Base-by-base conservation (phyloP, 2,888 invertebrate genomes). In the Epistrophe grossulariae region DNA sequence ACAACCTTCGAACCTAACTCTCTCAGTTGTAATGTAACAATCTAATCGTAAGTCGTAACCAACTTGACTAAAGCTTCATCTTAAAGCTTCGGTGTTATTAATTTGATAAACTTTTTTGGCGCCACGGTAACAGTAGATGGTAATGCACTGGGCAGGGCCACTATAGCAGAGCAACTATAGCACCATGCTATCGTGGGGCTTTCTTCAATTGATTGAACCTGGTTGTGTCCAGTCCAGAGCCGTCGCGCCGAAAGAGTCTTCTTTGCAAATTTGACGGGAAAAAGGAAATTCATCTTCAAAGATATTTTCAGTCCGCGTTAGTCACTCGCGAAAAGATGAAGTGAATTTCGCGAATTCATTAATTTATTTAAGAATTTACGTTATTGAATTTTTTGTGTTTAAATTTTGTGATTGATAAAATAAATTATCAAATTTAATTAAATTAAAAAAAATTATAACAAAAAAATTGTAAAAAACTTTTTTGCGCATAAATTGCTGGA, bases 291-390 rank as follows among this genome's bases (percentile, higher is more conserved):
- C 74, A 87, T 87, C 83, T 87, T 31, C n/a, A 35, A 48, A 79
- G 83, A 82, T 79, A 87, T 64, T 68, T 84, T 79, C 71, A 83
- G 87, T 87, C 76, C 79, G 70, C 59, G 76, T 83, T 79, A 87
- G 83, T 79, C 79, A 60, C 52, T 87, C 87, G 79, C 68, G 60
- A 71, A 79, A 82, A 55, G 76, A 87, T 62, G 74, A 78, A 48
- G 78, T 87, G 24, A 73, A 68, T 81, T 70, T 24, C 81, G 77
- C 78, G 72, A 73, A 73, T 64, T 50, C 52, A 19, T 24, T 13
- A 15, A 60, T 24, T 38, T 0, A 55, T 7, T 13, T 3, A 24
- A 28, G 1, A 2, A 1, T 24, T 4, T 13, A 13, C 10, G 9
- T 52, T 4, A 13, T 13, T 2, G 2, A 13, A 24, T 50, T 60